phyloP scores from a whole-genome alignment of 2,797 vertebrate genomes.

The Danio aesculapii region DNA sequence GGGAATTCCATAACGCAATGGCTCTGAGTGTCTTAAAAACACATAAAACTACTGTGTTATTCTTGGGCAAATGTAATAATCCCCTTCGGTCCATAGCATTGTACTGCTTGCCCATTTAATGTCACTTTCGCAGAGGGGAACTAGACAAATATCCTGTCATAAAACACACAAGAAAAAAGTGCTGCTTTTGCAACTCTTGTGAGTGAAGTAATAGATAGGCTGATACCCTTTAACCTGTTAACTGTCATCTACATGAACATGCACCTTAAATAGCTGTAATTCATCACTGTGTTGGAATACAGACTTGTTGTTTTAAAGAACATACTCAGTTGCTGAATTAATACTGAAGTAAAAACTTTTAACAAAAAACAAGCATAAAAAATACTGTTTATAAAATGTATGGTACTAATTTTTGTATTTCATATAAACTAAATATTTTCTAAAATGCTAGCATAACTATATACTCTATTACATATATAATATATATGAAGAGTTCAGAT shows the following conservation, averaged over 20 bases:
- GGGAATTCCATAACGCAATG: constrained; percentile 53
- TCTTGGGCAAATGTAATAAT: constrained; percentile 46
- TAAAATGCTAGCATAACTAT: no score
- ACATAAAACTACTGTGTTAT: constrained; percentile 49
- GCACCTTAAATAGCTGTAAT: no score
- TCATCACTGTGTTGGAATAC: no score
- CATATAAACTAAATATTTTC: no score
- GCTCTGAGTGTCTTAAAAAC: constrained; percentile 55
- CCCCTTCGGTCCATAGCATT: constrained; percentile 16
- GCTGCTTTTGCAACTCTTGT: constrained; percentile 29
- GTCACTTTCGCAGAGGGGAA: constrained; percentile 40
- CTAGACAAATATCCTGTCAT: constrained; percentile 55
- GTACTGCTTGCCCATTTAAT: constrained; percentile 36
- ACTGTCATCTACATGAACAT: not conserved
- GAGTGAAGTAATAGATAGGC: constrained; percentile 17
- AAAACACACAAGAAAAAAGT: constrained; percentile 37
- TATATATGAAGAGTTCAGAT: no score
- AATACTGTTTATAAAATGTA: no score
- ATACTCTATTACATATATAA: no score
- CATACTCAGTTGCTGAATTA: no score
- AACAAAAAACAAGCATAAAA: no score
- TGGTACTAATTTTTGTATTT: no score
- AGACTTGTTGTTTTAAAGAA: no score
- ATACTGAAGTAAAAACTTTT: no score
- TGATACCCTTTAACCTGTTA: not conserved